Conservation (phyloP, 2,113 vertebrate species). For the Coptodon rendalli region DNA sequence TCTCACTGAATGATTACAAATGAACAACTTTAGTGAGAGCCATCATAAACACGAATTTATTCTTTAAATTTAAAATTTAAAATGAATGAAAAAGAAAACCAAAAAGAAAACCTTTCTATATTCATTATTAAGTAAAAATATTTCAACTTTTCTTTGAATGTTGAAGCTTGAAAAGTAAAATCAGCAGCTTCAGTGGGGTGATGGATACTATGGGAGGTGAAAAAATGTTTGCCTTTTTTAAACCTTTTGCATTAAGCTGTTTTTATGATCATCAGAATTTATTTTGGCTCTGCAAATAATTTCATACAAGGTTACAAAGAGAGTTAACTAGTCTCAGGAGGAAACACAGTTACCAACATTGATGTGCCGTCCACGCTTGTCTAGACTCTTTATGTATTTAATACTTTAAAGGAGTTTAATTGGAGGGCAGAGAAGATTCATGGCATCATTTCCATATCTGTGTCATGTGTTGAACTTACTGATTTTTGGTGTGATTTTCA, state of each 20-base stretch:
- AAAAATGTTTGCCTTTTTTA: background rate
- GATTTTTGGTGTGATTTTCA: background rate
- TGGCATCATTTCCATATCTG: background rate
- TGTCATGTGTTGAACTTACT: background rate
- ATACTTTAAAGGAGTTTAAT: background rate
- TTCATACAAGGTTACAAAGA: background rate
- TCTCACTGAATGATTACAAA: background rate
- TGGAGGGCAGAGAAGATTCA: accelerated
- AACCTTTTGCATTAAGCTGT: background rate
- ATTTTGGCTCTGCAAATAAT: background rate
- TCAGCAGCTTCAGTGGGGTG: background rate
- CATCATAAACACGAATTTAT: background rate
- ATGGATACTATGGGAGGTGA: background rate
- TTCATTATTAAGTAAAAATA: background rate
- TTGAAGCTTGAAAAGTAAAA: background rate
- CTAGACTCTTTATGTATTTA: background rate
- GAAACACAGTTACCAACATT: background rate
- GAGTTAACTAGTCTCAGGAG: background rate
- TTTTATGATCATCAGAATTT: background rate
- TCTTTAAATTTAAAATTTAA: background rate
- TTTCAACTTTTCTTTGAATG: background rate
- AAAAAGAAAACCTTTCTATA: background rate
- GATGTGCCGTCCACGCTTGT: background rate
- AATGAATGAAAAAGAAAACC: background rate
- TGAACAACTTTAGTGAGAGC: background rate